Evolutionary conservation across 2,113 vertebrate genomes (phyloP), one percentile per base, ranked within the genome.

Genomic region (Desmodus rotundus): DNA sequence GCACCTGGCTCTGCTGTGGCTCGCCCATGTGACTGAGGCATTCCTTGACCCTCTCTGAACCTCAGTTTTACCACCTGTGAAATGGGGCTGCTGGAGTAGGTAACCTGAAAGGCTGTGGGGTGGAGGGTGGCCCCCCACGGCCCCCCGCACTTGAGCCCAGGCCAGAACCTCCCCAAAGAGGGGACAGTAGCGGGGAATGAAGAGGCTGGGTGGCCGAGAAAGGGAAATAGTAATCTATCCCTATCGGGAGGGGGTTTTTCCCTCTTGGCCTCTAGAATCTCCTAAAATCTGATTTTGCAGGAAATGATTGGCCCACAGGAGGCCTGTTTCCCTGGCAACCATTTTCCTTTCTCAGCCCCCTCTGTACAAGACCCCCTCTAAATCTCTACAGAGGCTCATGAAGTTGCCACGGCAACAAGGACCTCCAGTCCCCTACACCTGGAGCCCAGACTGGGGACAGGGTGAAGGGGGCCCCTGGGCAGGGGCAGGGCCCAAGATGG

Each of bases 361-460:
- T 95, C 41, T 2, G 2, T 61, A 33, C 65, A 68, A 89, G 88
- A 72, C 92, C 94, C 91, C 72, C 72, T 31, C 22, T 52, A 58
- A 63, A 80, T 89, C 91, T 43, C 94, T 68, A 2, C 36, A 45
- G 78, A 89, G 65, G 88, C 77, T 95, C 83, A 38, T 72, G 56
- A 81, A n/a, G 65, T 97, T 72, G 93, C 88, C 72, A 95, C 68
- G 92, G 94, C 92, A 97, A 95, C 67, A 2, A 83, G 65, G 94
- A 86, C 78, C 92, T 94, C 77, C 9, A 14, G 47, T n/a, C 63
- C 92, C 83, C 56, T 28, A 92, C 36, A 95, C 88, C 84, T 95
- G 94, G 94, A 61, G 31, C 91, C 91, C 41, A 74, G 91, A 36
- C 6, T 58, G 47, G 96, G 78, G 56, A 80, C 65, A 36, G 84